Percentiles rank a stretch among this genome's conserved stretches.
Conservation (phyloP, 2,113 vertebrate species). For the Capra hircus region DNA sequence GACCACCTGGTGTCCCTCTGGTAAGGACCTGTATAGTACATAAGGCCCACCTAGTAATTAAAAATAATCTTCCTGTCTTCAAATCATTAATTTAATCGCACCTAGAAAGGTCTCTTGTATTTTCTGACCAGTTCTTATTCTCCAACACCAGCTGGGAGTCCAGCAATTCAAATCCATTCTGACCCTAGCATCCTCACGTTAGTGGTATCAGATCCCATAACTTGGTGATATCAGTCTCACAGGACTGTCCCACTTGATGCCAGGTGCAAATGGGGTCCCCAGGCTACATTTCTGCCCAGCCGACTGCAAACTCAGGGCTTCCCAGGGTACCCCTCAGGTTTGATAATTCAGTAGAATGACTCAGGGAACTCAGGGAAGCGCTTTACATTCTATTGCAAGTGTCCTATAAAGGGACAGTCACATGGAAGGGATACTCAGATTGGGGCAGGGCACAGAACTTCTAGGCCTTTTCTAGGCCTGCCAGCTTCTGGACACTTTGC, state of each 20-base stretch:
- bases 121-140: neutral
- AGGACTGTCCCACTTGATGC: neutral
- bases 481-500: neutral
- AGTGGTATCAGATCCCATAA: neutral
- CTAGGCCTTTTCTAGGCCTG: neutral
- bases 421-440: neutral
- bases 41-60: no score
- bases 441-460: neutral
- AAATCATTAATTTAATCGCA: neutral
- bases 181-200: neutral
- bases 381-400: neutral
- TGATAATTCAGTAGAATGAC: neutral
- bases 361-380: neutral
- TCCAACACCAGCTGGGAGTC: neutral
- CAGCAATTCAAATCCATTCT: neutral
- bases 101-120: neutral
- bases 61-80: neutral
- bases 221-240: neutral
- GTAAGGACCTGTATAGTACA: neutral
- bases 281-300: neutral
- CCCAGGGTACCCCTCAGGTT: neutral
- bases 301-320: neutral
- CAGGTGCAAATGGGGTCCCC: no score
- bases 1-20: neutral
- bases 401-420: neutral